Base-by-base conservation (phyloP, 2,113 vertebrate genomes). In the Crypturellus undulatus region DNA sequence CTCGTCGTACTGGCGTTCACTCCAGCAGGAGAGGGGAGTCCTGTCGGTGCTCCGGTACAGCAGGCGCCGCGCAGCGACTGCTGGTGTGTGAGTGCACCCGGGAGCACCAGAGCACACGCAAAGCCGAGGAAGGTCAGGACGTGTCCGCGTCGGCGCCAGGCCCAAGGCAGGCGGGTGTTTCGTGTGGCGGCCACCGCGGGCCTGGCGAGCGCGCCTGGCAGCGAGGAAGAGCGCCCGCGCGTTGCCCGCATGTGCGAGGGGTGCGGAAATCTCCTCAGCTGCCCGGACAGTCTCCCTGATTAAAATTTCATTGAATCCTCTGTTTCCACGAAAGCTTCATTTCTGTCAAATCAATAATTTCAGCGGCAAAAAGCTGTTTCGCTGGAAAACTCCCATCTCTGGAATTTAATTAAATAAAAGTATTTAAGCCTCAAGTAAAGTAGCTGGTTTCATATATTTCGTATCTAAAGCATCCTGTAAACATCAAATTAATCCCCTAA, bases 161-260 rank as follows among this genome's bases (percentile, higher is more conserved):
- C 9, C 30, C 34, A 79, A 87, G 7, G 22, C 34, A 8, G 15
- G 56, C 32, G 10, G 28, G 34, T 58, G 21, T 25, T 58, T 42
- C 43, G 58, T 1, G 58, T 59, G 30, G 12, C 10, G 14, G 70
- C 25, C 10, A 42, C 20, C n/a, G 6, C 12, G 8, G 28, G 26
- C 9, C 81, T 81, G 63, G 64, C 64, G 21, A 80, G 19, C 0
- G 0, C 2, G 0, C 16, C 26, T 10, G 47, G 38, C 26, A 36
- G 16, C 32, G 30, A 18, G 26, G 26, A 52, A 78, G 70, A 89
- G 59, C 15, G 6, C 47, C 16, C 8, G 54, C 0, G 0, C 2
- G 0, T 70, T 90, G 84, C 36, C n/a, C 20, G 49, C 9, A 45
- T 72, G 6, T 45, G 19, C 16, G 26, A 49, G 49, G 12, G n/a